These are phyloP conservation scores for Rutilus rutilus DNA, from an alignment of 2,113 vertebrate genomes.

Conservation along the genomic window DNA sequence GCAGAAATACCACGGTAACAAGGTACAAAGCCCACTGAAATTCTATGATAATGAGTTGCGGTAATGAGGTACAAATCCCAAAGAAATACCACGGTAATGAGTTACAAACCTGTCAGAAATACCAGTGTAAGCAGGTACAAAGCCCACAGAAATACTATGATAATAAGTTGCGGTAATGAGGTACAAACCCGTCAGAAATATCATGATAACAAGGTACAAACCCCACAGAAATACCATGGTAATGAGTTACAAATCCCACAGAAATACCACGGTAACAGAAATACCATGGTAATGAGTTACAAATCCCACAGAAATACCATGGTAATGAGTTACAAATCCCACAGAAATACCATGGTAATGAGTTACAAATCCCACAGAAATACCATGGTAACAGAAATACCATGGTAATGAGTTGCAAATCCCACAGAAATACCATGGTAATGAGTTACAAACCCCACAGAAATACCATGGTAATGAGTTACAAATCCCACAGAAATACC, in stretches of 20 bases:
- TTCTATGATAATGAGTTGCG: conserved; percentile 24
- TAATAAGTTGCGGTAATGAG: too few species aligned
- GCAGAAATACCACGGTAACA: conserved; percentile 76
- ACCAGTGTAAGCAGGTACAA: background rate
- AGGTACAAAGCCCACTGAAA: conserved; percentile 12
- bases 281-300: conserved; percentile 76
- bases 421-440: background rate
- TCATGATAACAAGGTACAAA: too few species aligned
- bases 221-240: too few species aligned
- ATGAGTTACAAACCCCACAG: background rate
- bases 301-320: background rate
- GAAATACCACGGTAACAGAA: too few species aligned
- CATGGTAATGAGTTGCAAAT: background rate
- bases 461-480: conserved; percentile 78
- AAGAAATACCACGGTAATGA: background rate
- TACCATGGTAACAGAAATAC: background rate
- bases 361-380: too few species aligned
- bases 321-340: conserved; percentile 46
- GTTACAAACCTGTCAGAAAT: background rate
- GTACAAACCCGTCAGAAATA: background rate
- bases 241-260: conserved; percentile 70
- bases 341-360: background rate
- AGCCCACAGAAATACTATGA: background rate
- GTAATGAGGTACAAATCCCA: background rate
- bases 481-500: background rate